Evolutionary conservation across 2,797 vertebrate genomes (phyloP), one percentile per base, ranked within the genome.

Genomic region (Enteromius argenteus): DNA sequence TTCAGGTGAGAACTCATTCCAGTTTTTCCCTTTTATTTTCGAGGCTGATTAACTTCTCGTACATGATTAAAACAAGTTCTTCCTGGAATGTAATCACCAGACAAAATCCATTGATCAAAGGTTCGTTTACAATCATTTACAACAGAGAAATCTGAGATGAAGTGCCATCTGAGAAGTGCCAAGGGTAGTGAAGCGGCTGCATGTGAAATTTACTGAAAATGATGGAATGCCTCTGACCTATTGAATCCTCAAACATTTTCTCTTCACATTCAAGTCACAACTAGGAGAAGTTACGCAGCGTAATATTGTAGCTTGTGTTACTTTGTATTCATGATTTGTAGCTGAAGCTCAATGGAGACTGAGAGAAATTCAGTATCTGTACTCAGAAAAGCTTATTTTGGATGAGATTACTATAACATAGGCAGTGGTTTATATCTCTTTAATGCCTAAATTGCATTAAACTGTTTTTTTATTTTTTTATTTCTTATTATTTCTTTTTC

Each of bases 191-290:
- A 53, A 71, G 35, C 32, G 17, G 49, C 66, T 58, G 67, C 79
- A 71, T 44, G 79, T 81, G 79, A 69, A 71, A 81, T 81, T 58
- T 81, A 71, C 49, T 71, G 66, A 69, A 80, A 80, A 80, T 80
- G 37, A 71, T 80, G 15, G 14, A 69, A 56, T 3, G n/a, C 19
- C 35, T 80, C 67, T 71, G 32, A 80, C 79, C 79, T 80, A 80
- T 21, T 69, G 79, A 69, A 80, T 69, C 42, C 79, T 53, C 17
- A 69, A 51, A 80, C 64, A 17, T 39, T 32, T 51, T 80, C 13
- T 27, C 44, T 69, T 27, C 21, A 37, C 27, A 39, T 19, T 69
- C 32, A 21, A 42, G 67, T 58, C 79, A 58, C 66, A 71, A 13
- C 35, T 58, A 53, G 2, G 49, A 71, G 49, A 69, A 42, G 66